Conservation (phyloP, 2,888 invertebrate species). For the Heteromurus nitidus region DNA sequence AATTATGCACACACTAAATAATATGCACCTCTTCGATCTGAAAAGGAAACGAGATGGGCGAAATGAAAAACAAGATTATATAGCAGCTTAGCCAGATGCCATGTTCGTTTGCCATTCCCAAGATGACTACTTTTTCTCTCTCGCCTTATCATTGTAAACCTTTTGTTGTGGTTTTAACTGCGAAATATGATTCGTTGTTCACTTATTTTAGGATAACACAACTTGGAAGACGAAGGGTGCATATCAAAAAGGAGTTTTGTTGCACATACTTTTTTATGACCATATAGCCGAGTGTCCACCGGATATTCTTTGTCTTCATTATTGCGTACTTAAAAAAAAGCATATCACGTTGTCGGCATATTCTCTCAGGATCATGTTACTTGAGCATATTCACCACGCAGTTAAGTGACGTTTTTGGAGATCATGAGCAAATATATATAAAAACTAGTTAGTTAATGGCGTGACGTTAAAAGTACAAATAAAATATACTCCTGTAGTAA, state of each 20-base stretch:
- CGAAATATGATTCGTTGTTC: not conserved
- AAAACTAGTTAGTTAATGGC: too few species aligned
- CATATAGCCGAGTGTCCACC: constrained; percentile 15
- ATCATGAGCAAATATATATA: too few species aligned
- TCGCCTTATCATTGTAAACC: not conserved
- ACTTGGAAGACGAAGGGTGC: not conserved
- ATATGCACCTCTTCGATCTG: constrained; percentile 6
- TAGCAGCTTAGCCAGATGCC: constrained; percentile 10
- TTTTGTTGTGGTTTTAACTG: constrained; percentile 27
- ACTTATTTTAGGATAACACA: constrained; percentile 11
- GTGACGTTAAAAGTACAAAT: too few species aligned
- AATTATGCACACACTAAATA: not conserved
- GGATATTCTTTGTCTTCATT: constrained; percentile 49
- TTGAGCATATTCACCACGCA: too few species aligned
- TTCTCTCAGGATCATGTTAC: too few species aligned
- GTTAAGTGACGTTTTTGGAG: too few species aligned
- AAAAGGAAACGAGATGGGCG: constrained; percentile 3
- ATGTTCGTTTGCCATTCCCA: constrained; percentile 14
- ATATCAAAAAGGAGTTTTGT: not conserved
- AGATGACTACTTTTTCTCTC: constrained; percentile 1
- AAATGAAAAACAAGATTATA: not conserved
- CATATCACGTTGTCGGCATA: not conserved
- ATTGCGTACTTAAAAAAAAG: constrained; percentile 1
- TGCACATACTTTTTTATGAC: not conserved
- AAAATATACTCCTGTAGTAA: too few species aligned